These are phyloP conservation scores for Halcyon smyrnensis DNA, from an alignment of 2,797 vertebrate species.

Conservation along the genomic window DNA sequence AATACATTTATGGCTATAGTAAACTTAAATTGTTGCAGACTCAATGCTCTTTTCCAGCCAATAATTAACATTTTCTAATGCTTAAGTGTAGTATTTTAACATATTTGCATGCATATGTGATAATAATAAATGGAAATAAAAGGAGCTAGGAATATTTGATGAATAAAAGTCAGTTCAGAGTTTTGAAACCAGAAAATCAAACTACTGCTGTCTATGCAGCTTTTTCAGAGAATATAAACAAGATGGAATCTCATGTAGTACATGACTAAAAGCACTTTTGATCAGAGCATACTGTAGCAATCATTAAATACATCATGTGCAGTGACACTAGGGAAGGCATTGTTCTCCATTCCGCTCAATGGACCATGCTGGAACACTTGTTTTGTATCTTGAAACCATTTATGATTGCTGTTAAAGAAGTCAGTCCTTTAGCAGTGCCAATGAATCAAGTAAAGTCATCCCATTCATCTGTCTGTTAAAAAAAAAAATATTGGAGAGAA, in stretches of 20 bases:
- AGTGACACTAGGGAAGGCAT: background rate
- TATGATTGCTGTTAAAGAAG: constrained; percentile 61
- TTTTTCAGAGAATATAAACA: constrained; percentile 16
- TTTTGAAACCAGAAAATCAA: background rate
- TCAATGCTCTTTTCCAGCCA: background rate
- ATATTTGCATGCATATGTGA: background rate
- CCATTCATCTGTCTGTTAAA: constrained; percentile 46
- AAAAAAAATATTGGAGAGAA: background rate
- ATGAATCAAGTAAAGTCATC: constrained; percentile 52
- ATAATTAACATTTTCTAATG: constrained; percentile 25
- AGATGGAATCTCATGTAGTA: constrained; percentile 26
- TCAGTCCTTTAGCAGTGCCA: constrained; percentile 28
- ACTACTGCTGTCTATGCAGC: background rate
- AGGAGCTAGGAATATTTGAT: background rate
- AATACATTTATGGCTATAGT: constrained; percentile 18
- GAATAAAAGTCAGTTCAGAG: background rate
- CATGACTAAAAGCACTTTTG: constrained; percentile 51
- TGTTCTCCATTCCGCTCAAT: constrained; percentile 63
- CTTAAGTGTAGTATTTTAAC: background rate
- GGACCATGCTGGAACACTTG: constrained; percentile 58
- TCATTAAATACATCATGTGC: constrained; percentile 57
- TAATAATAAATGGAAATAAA: background rate
- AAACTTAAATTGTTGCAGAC: constrained; percentile 11
- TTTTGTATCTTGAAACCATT: constrained; percentile 48
- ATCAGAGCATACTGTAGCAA: background rate